phyloP scores from a whole-genome alignment of 2,888 invertebrate genomes.

The Dryadula phaetusa region DNA sequence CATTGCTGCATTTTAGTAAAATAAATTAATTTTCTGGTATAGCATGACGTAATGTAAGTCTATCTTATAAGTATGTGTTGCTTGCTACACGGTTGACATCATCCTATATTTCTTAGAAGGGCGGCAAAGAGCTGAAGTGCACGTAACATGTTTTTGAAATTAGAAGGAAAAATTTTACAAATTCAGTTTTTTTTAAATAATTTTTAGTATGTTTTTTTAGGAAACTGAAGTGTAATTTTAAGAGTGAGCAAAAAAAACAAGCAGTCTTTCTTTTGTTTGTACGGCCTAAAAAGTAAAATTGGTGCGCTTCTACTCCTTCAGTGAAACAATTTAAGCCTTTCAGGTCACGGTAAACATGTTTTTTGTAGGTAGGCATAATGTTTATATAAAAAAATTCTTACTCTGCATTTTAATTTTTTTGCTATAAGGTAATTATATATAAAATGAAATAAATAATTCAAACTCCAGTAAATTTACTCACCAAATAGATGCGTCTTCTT shows the following conservation, averaged over 20 bases:
- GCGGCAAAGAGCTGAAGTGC: slow-evolving; percentile 39
- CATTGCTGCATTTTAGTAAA: slow-evolving; percentile 44
- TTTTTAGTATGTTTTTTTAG: neutral
- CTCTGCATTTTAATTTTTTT: neutral
- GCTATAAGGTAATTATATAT: neutral
- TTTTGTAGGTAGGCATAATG: slow-evolving; percentile 4
- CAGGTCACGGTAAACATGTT: slow-evolving; percentile 26
- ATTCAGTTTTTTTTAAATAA: neutral
- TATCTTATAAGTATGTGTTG: slow-evolving; percentile 32
- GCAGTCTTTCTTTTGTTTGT: slow-evolving; percentile 20
- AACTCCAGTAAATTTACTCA: slow-evolving; percentile 52
- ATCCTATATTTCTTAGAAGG: slow-evolving; percentile 63
- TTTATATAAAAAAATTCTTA: neutral
- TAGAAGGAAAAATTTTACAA: slow-evolving; percentile 18
- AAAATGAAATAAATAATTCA: neutral
- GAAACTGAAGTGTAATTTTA: slow-evolving; percentile 5
- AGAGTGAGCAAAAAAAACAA: slow-evolving; percentile 14
- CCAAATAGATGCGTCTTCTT: slow-evolving; percentile 66
- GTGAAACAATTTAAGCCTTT: slow-evolving; percentile 24
- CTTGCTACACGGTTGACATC: slow-evolving; percentile 57
- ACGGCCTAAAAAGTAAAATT: slow-evolving; percentile 26
- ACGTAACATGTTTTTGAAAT: slow-evolving; percentile 27
- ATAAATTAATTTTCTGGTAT: slow-evolving; percentile 21
- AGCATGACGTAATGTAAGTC: slow-evolving; percentile 44
- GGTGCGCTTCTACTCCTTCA: slow-evolving; percentile 24